These are phyloP conservation scores for Adoxophyes honmai DNA, from an alignment of 1,140 invertebrate genomes.

Conservation along the genomic window DNA sequence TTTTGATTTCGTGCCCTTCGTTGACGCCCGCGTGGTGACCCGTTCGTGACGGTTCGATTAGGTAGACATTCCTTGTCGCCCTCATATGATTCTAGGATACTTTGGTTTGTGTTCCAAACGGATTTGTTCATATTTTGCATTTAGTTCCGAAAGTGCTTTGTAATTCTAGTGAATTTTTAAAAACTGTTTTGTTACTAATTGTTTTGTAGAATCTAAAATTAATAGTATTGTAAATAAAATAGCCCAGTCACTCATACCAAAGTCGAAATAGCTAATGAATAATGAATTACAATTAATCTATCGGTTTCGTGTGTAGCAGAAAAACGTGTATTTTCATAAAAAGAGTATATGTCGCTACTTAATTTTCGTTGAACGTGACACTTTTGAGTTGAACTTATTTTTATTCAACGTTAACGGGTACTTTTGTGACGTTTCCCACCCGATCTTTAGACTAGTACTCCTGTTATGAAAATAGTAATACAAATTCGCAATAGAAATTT, in stretches of 20 bases:
- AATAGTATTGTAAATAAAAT: neutral
- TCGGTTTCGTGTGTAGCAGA: too few relatives aligned
- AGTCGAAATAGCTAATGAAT: neutral
- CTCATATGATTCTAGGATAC: neutral
- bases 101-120: neutral
- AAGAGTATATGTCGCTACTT: too few relatives aligned
- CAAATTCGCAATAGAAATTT: too few relatives aligned
- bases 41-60: slow-evolving; percentile 24
- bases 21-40: slow-evolving; percentile 25
- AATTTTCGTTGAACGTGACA: too few relatives aligned
- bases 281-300: too few relatives aligned
- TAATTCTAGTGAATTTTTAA: neutral
- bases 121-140: slow-evolving; percentile 31
- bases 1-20: slow-evolving; percentile 42
- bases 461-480: too few relatives aligned
- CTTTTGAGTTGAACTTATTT: too few relatives aligned
- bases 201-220: neutral
- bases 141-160: slow-evolving; percentile 27
- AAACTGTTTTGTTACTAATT: neutral
- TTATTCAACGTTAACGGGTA: too few relatives aligned
- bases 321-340: too few relatives aligned
- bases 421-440: too few relatives aligned
- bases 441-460: too few relatives aligned
- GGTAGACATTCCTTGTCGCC: slow-evolving; percentile 51
- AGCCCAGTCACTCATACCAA: neutral